Evolutionary conservation across 2,888 invertebrate species (phyloP).

Genomic region (Halocaridina rubra): DNA sequence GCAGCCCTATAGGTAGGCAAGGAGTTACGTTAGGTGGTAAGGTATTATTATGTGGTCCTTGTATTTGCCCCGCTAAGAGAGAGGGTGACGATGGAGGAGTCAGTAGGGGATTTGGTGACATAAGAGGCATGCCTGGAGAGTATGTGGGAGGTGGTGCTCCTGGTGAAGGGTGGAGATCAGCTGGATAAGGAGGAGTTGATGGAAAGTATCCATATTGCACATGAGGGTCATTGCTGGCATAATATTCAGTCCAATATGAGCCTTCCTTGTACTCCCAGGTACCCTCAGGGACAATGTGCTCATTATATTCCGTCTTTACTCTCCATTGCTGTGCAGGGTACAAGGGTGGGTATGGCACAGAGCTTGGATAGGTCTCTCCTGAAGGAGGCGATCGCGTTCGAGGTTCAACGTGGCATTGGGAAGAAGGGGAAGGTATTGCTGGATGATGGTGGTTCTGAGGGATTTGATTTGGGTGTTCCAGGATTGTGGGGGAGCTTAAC

Average conservation of each 20-base stretch:
- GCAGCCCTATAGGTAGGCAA: conserved; percentile 18
- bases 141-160: not conserved
- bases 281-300: not conserved
- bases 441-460: not conserved
- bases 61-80: conserved; percentile 4
- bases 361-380: not conserved
- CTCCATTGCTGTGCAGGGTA: not conserved
- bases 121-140: not conserved
- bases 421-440: not conserved
- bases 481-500: not conserved
- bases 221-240: not conserved
- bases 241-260: not conserved
- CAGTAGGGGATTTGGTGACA: conserved; percentile 12
- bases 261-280: not conserved
- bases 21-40: conserved; percentile 4
- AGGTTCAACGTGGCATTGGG: not conserved
- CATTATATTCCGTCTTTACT: not conserved
- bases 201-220: not conserved
- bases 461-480: not conserved
- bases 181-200: not conserved
- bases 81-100: conserved; percentile 46
- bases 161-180: not conserved
- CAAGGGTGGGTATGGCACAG: not conserved
- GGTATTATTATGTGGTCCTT: not conserved
- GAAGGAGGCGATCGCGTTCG: not conserved